Evolutionary conservation across 2,113 vertebrate genomes (phyloP).

Genomic region (Eidolon helvum): DNA sequence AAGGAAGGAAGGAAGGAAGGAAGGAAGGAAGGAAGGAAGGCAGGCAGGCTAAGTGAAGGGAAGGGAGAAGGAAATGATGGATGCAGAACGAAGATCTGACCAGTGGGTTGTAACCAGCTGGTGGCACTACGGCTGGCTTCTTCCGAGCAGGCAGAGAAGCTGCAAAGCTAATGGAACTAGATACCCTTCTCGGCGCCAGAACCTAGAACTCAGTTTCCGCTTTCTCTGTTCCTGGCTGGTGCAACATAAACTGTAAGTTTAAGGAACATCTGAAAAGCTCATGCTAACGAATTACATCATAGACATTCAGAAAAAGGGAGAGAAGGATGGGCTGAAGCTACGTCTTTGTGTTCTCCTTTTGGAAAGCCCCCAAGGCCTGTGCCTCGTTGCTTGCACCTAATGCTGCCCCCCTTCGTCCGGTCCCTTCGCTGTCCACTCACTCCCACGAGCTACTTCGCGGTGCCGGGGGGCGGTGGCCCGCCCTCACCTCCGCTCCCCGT

Average conservation of each 20-base stretch:
- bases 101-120: background rate
- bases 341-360: background rate
- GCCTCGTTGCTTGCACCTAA: background rate
- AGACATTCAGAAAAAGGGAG: background rate
- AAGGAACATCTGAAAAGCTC: background rate
- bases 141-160: background rate
- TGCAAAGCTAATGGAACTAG: background rate
- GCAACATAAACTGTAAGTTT: background rate
- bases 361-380: background rate
- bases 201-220: background rate
- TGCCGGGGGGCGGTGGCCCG: background rate
- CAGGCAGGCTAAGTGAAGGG: background rate
- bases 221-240: background rate
- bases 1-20: too few species aligned
- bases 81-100: constrained; percentile 18
- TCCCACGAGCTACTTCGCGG: background rate
- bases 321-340: background rate
- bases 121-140: background rate
- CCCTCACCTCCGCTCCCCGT: accelerated
- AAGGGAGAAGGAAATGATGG: too few species aligned
- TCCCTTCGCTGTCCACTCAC: background rate
- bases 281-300: accelerated
- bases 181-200: accelerated
- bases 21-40: too few species aligned
- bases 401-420: background rate